A percentile compares a stretch with the other conserved stretches of the same genome.
Conservation (phyloP, 2,888 invertebrate genomes). For the Hemaris fuciformis region DNA sequence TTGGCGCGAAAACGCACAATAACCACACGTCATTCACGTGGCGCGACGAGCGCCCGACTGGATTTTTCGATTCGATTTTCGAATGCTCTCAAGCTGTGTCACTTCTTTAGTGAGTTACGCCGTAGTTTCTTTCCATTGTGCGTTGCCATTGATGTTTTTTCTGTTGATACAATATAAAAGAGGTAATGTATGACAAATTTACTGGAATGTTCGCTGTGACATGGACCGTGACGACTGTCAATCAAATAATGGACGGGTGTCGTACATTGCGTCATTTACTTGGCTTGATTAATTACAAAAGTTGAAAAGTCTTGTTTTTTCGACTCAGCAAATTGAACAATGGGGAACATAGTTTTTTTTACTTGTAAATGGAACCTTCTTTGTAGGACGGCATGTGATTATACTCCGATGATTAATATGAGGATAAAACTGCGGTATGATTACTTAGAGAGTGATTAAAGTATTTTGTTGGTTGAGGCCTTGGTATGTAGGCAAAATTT, state of each 20-base stretch:
- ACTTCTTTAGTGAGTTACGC: background rate
- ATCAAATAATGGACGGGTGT: conserved; percentile 32
- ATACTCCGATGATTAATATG: background rate
- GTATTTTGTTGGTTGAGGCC: background rate
- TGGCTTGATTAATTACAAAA: conserved; percentile 23
- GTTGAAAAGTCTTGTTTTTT: background rate
- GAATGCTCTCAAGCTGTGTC: background rate
- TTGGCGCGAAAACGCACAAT: conserved; percentile 55
- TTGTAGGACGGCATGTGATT: background rate
- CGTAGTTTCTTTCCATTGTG: background rate
- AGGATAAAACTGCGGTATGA: background rate
- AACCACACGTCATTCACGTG: conserved; percentile 36
- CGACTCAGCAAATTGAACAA: conserved; percentile 6
- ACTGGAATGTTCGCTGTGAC: too few species aligned
- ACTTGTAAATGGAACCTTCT: background rate
- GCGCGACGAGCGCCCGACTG: conserved; percentile 63
- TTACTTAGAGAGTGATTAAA: background rate
- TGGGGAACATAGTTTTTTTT: background rate
- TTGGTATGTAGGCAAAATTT: background rate
- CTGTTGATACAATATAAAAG: too few species aligned
- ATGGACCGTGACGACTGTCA: conserved; percentile 21
- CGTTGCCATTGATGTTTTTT: background rate
- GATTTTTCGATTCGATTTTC: conserved; percentile 30
- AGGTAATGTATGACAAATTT: background rate
- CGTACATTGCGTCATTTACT: conserved; percentile 34